Conservation (phyloP, 2,888 invertebrate genomes). For the Phasia obesa region DNA sequence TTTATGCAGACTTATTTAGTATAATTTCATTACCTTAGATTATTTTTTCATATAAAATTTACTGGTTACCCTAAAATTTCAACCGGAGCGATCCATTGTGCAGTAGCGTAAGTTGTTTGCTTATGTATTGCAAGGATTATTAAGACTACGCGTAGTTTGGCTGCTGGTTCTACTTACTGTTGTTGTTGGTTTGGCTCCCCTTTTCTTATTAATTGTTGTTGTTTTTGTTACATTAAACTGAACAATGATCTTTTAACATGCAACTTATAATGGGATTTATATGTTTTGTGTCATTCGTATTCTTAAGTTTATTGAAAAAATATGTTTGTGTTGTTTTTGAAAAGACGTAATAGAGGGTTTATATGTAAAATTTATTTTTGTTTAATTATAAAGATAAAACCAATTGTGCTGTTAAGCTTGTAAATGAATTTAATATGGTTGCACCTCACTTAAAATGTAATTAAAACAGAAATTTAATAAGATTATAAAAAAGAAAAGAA, state of each 20-base stretch:
- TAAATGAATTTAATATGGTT: background rate
- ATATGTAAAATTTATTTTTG: background rate
- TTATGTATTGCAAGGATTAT: background rate
- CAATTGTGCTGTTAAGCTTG: background rate
- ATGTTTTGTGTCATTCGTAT: conserved; percentile 62
- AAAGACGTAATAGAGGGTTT: background rate
- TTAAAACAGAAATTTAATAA: background rate
- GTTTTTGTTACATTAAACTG: conserved; percentile 36
- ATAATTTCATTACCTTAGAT: no score
- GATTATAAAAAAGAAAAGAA: no score
- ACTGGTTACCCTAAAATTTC: no score
- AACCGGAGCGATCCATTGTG: no score
- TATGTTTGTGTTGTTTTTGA: background rate
- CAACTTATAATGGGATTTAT: conserved; percentile 70
- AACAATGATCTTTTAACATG: conserved; percentile 61
- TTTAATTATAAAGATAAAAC: conserved; percentile 21
- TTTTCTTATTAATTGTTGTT: background rate
- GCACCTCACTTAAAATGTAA: no score
- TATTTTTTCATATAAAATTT: no score
- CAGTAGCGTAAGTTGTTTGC: background rate
- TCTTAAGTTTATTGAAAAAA: background rate
- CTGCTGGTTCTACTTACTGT: background rate
- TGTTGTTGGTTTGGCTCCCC: background rate
- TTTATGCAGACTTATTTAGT: no score
- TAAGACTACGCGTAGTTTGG: background rate